phyloP scores from a whole-genome alignment of 2,797 vertebrate genomes.

The Merluccius polli region DNA sequence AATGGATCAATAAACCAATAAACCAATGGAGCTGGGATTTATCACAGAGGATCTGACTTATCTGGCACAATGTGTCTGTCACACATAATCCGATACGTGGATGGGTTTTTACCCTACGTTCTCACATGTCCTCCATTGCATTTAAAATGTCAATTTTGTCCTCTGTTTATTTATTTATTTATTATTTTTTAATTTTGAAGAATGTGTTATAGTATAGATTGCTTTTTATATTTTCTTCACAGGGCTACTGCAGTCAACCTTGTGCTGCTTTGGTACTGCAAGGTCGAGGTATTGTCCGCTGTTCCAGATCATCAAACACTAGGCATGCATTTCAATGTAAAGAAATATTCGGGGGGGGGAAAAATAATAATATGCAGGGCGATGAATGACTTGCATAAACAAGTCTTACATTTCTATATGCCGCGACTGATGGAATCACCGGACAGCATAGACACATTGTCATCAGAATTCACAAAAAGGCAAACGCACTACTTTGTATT shows the following conservation, averaged over 20 bases:
- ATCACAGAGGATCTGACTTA: conserved; percentile 12
- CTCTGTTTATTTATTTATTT: neutral
- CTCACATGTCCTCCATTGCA: neutral
- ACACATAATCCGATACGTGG: neutral
- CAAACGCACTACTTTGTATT: conserved; percentile 12
- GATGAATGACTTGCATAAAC: neutral
- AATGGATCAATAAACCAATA: conserved; percentile 37
- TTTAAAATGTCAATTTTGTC: neutral
- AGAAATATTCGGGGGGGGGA: neutral
- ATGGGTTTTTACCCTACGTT: conserved; percentile 2
- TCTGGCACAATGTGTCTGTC: conserved; percentile 2
- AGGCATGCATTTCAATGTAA: neutral
- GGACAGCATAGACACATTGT: conserved; percentile 25
- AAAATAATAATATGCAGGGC: no score
- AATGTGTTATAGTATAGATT: neutral
- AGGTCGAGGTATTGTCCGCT: neutral
- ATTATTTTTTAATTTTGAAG: neutral
- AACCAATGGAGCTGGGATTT: conserved; percentile 9
- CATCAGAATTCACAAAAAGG: conserved; percentile 37
- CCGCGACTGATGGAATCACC: conserved; percentile 20
- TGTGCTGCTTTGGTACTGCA: neutral
- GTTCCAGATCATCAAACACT: neutral
- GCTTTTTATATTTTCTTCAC: neutral
- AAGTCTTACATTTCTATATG: neutral
- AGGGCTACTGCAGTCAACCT: neutral